A percentile compares a stretch with the other conserved stretches of the same genome.
Evolutionary conservation across 2,113 vertebrate genomes (phyloP).

Genomic region (Strigops habroptila): DNA sequence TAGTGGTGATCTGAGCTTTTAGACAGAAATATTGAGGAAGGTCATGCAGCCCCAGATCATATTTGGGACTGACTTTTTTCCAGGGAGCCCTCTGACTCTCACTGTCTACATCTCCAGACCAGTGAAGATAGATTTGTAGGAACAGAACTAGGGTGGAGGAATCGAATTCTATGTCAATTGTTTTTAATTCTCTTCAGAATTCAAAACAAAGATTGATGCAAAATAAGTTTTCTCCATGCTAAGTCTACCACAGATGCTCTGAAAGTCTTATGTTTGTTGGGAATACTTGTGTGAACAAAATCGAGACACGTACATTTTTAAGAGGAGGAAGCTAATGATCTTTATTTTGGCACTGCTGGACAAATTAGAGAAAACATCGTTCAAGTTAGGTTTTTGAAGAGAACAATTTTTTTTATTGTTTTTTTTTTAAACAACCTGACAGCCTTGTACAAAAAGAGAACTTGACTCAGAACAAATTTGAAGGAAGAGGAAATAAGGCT

Average conservation of each 20-base stretch:
- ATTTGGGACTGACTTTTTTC: not conserved
- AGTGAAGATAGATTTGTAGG: not conserved
- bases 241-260: not conserved
- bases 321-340: not conserved
- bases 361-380: not conserved
- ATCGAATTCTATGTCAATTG: not conserved
- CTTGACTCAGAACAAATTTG: constrained; percentile 1
- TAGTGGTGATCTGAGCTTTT: not conserved
- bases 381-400: not conserved
- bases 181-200: not conserved
- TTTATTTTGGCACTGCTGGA: not conserved
- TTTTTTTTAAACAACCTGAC: not conserved
- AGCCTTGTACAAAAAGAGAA: not conserved
- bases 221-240: not conserved
- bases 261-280: not conserved
- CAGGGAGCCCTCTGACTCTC: not conserved
- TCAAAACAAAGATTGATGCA: not conserved
- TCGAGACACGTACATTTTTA: not conserved
- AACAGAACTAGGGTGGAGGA: not conserved
- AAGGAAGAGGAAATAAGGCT: constrained; percentile 5
- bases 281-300: not conserved
- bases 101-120: not conserved
- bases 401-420: not conserved
- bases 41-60: not conserved
- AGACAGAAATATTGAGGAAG: not conserved